Evolutionary conservation across 1,140 invertebrate genomes (phyloP), one percentile per base, ranked within the genome.

Genomic region (Meloidogyne exigua): DNA sequence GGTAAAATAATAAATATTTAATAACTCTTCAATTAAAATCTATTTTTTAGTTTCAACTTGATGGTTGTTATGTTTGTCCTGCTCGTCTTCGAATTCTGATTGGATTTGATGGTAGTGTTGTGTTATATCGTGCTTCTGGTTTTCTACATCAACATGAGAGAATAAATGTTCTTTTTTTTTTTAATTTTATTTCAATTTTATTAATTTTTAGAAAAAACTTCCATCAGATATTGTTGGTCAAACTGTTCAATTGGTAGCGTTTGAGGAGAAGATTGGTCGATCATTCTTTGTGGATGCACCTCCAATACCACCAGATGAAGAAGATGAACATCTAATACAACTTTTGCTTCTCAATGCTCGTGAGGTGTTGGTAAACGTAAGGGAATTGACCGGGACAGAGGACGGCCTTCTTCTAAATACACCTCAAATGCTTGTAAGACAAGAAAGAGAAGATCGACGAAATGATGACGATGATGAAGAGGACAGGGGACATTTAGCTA

Each of bases 41-140:
- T 0, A 7, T 57, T 57, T 57, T 21, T n/a, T 7, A 57, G 49
- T 57, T 57, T n/a, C 49, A 57, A 57, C 4, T 57, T 15, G 49
- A 57, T 57, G 49, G 49, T 57, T 57, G 49, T n/a, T 57, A 57
- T 57, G 18, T 57, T 57, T 57, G 49, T 57, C 49, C 49, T 57
- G 49, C 49, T 57, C 49, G 49, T 57, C 49, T 57, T 57, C 49
- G 49, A 2, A 57, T 57, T n/a, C 4, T 57, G 2, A 57, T 57
- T 57, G 49, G 49, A 57, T 57, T 57, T 57, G 49, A 57, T 21
- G 49, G 21, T 7, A 57, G 49, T 7, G 49, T 57, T 57, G 49
- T 57, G 4, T 5, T 57, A n/a, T 57, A 57, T 57, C 49, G 49
- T 57, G 18, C 18, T n/a, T 12, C 18, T n/a, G 18, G 7, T n/a